Percentiles rank a stretch among this genome's conserved stretches.
These are phyloP conservation scores for Cephus sareptanus DNA, from an alignment of 2,888 invertebrate species.

Conservation along the genomic window DNA sequence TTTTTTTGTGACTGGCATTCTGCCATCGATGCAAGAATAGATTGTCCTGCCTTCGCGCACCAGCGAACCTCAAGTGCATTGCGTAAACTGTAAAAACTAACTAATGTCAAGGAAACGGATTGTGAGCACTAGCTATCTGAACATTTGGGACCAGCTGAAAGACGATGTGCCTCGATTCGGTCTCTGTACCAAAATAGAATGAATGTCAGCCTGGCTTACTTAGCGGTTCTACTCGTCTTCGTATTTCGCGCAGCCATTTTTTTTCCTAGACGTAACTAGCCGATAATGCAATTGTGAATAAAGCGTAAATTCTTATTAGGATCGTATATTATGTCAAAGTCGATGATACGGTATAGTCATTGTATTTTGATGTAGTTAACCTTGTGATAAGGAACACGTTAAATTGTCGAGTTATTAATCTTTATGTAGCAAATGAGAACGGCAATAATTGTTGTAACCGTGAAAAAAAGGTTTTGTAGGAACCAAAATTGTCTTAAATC, in stretches of 20 bases:
- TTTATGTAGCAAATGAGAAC: not conserved
- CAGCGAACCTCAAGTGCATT: not conserved
- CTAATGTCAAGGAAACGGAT: too few species aligned
- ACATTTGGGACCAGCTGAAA: not conserved
- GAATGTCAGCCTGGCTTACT: not conserved
- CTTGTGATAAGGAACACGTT: not conserved
- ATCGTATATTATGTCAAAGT: not conserved
- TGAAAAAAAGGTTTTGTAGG: too few species aligned
- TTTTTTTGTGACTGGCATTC: slow-evolving; percentile 26
- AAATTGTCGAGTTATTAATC: not conserved
- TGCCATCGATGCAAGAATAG: slow-evolving; percentile 44
- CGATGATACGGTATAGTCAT: not conserved
- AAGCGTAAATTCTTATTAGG: not conserved
- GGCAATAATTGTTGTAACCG: not conserved
- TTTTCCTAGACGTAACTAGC: not conserved
- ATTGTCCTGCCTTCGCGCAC: slow-evolving; percentile 23
- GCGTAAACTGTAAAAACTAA: not conserved
- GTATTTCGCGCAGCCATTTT: not conserved
- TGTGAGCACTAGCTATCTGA: not conserved
- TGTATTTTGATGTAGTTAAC: not conserved
- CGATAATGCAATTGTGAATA: not conserved
- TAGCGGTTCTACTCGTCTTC: not conserved
- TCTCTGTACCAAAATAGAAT: not conserved
- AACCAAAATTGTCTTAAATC: too few species aligned
- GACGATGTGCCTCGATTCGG: not conserved